These are phyloP conservation scores for Dasysyrphus tricinctus DNA, from an alignment of 2,888 invertebrate genomes.

Conservation along the genomic window DNA sequence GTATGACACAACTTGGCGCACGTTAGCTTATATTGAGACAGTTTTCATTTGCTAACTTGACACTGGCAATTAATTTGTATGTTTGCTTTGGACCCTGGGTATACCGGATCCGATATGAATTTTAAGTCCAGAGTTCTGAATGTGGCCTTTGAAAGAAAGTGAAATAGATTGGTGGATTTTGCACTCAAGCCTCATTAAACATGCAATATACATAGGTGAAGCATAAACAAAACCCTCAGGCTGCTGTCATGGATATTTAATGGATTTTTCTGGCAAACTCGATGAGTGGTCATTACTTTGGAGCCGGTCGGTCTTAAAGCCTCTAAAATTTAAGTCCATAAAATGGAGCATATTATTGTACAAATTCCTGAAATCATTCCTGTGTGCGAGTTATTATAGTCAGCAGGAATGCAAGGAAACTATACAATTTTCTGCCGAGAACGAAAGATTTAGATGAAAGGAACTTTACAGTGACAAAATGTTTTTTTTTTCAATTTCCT, in stretches of 20 bases:
- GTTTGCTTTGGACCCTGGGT: conserved; percentile 53
- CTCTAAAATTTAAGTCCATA: neutral
- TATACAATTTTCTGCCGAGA: no score
- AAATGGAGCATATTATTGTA: neutral
- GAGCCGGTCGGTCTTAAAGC: neutral
- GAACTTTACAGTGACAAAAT: no score
- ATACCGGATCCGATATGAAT: conserved; percentile 32
- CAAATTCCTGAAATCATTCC: no score
- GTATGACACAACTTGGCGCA: conserved; percentile 30
- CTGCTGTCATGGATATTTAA: conserved; percentile 35
- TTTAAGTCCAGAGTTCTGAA: conserved; percentile 7
- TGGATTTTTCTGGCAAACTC: conserved; percentile 31
- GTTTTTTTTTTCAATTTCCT: no score
- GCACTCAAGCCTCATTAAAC: conserved; percentile 36
- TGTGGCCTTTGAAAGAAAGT: conserved; percentile 57
- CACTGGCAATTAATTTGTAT: conserved; percentile 72
- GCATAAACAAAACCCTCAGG: neutral
- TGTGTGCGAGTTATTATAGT: no score
- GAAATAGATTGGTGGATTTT: conserved; percentile 52
- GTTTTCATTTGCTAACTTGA: conserved; percentile 61
- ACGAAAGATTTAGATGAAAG: no score
- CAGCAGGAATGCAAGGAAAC: no score
- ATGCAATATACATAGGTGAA: neutral
- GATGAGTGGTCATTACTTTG: conserved; percentile 10
- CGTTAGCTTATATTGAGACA: conserved; percentile 60